Evolutionary conservation across 2,797 vertebrate genomes (phyloP).

Genomic region (Premnoplex brunnescens): DNA sequence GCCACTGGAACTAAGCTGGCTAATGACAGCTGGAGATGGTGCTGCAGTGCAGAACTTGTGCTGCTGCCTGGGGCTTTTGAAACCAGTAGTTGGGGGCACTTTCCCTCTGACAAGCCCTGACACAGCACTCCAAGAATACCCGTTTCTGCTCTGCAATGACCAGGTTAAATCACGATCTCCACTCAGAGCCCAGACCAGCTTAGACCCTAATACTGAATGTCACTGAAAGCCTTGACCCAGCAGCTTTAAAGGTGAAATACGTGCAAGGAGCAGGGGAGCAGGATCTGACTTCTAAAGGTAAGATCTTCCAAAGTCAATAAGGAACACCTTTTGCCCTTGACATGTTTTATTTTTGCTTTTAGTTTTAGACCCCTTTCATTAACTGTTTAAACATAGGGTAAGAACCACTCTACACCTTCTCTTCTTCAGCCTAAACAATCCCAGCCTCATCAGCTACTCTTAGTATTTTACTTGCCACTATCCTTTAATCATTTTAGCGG

Average conservation of each 20-base stretch:
- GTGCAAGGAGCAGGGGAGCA: background rate
- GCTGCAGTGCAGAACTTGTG: background rate
- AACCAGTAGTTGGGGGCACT: rapidly evolving
- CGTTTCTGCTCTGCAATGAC: background rate
- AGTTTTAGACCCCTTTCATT: background rate
- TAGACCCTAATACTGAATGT: background rate
- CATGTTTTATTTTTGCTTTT: background rate
- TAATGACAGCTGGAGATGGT: background rate
- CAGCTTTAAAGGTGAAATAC: background rate
- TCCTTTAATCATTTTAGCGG: background rate
- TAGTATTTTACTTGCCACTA: background rate
- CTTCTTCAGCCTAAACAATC: background rate
- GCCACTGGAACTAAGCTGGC: background rate
- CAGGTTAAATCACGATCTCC: background rate
- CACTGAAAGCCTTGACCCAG: background rate
- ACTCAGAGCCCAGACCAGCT: background rate
- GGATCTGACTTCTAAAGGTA: background rate
- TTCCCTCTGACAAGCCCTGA: background rate
- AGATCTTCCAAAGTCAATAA: background rate
- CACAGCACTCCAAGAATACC: background rate
- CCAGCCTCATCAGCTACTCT: background rate
- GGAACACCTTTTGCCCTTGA: background rate
- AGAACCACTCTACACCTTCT: background rate
- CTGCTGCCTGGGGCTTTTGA: background rate
- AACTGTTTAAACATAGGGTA: background rate